Conservation (phyloP, 1,140 invertebrate genomes). For the Oreohelix idahoensis region DNA sequence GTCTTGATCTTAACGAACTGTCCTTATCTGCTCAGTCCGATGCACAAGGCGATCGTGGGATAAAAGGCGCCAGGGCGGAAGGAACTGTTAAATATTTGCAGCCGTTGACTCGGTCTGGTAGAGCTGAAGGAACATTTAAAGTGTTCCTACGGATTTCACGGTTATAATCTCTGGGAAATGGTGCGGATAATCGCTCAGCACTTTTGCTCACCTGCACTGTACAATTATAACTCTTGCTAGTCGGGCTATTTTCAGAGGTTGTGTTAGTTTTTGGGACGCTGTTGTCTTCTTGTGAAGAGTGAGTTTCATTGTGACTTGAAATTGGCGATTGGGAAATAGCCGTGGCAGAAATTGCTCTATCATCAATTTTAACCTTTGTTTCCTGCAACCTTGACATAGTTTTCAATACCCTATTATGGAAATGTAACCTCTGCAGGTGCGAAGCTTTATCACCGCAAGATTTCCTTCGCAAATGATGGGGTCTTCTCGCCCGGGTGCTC, state of each 20-base stretch:
- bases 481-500: not conserved
- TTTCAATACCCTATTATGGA: no score
- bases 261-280: not conserved
- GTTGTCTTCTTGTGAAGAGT: not conserved
- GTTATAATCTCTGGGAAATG: not conserved
- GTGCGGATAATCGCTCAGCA: not conserved
- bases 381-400: no score
- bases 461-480: not conserved
- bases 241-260: not conserved
- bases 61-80: not conserved
- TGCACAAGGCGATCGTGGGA: slow-evolving; percentile 4
- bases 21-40: not conserved
- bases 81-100: slow-evolving; percentile 18
- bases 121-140: not conserved
- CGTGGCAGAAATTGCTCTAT: not conserved
- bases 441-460: slow-evolving; percentile 34
- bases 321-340: not conserved
- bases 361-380: not conserved
- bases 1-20: no score
- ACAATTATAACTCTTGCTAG: not conserved
- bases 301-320: not conserved
- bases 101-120: not conserved
- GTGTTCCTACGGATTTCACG: not conserved
- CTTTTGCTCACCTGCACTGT: not conserved
- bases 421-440: not conserved